Evolutionary conservation across 2,888 invertebrate genomes (phyloP), one percentile per base, ranked within the genome.

Genomic region (Ophion ellenae): DNA sequence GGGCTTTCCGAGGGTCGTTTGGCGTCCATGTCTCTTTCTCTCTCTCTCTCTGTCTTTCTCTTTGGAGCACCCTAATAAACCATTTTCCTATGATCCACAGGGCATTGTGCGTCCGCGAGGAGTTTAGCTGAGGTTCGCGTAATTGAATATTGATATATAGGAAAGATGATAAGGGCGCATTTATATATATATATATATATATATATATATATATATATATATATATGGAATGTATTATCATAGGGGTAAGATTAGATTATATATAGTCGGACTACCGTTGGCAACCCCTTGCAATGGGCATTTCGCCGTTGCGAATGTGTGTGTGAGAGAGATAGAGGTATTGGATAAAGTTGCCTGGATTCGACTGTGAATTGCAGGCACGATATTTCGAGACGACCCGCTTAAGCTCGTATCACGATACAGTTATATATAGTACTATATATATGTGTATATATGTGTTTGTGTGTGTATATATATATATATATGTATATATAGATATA

Each of bases 61-160:
- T 28, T n/a, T 32, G 40, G 28, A 73, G 69, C 63, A 79, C 86
- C 89, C 89, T 89, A 88, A 90, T 90, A 90, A 91, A 89, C 89
- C 88, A 90, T 88, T 89, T 89, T 87, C 87, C 89, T 88, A 86
- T 87, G 88, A 87, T 87, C 88, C 85, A 86, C 81, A 75, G 80
- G 84, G 84, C 84, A 87, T 85, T 89, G 87, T 87, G 83, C 82
- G 88, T 86, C 89, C 84, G 86, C 88, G 85, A 88, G 90, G 88
- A 89, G 87, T 88, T 83, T 89, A 87, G 77, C 86, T 86, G 82
- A 81, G 87, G 84, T 76, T 79, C 84, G 73, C 85, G 89, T 91
- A 92, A 92, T 92, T 92, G 91, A 92, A 92, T 92, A 91, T 91
- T 91, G 91, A 90, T 91, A 91, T 91, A 91, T 90, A 88, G 88